Base-by-base conservation (phyloP, 2,797 vertebrate species). In the Hoplostethus atlanticus region DNA sequence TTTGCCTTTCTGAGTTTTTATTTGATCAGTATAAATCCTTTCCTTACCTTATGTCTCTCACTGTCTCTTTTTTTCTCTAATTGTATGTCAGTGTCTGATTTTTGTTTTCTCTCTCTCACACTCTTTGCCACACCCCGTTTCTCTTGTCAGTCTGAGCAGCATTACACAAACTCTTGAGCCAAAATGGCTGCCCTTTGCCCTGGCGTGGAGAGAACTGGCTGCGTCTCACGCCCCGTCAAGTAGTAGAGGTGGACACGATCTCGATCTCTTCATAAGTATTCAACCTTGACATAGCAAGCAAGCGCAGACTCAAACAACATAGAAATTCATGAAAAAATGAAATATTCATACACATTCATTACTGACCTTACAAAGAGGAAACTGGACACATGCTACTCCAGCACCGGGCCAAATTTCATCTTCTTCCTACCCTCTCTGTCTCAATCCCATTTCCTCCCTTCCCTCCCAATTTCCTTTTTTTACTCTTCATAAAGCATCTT, bases 311-410 rank as follows among this genome's bases (percentile, higher is more conserved):
- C 69, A 84, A 76, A 78, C 64, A 54, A 40, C 47, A 60, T 69
- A 73, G 44, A 79, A 81, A 84, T 86, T 79, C 57, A 81, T 83
- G 63, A 55, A 64, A 73, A 72, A 56, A 79, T 83, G 1, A 84
- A 88, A 84, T 72, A 88, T 82, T 78, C 55, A 83, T 79, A n/a
- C 30, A 67, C 38, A 38, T 68, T 38, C 28, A 71, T 73, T 38
- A 61, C 65, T 59, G 47, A 73, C 64, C 47, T 57, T 13, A 53
- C 9, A 7, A 12, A 67, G 64, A 81, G 5, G 4, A 64, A 51
- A 76, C 28, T 51, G 70, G 77, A 76, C 68, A 66, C 16, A 17
- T 46, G 15, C 46, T 5, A 51, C 16, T 68, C n/a, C 63, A 38
- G 34, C 25, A 21, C 6, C 2, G 1, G 3, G 46, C 5, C 47